Evolutionary conservation across 2,113 vertebrate species (phyloP), one percentile per base, ranked within the genome.

Genomic region (Xenopus borealis): DNA sequence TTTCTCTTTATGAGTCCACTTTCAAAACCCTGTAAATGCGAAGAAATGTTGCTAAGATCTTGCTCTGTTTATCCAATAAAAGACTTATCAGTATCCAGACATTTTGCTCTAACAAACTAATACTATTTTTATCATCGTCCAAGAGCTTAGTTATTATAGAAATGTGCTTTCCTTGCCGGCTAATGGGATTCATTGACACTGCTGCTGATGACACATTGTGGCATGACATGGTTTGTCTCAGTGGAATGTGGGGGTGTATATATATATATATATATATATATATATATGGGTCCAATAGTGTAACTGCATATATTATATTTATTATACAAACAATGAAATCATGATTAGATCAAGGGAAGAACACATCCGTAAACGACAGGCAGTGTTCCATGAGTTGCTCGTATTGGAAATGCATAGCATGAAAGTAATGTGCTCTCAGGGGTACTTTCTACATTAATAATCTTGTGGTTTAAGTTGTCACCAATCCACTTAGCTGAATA

Each of bases 401-500:
- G 46, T 27, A 75, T 75, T 75, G 68, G 65, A 66, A 18, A 68
- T 69, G 20, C 72, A 16, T 61, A 20, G 72, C 72, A 18, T 30
- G 59, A 57, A 53, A 61, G 63, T 75, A 47, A 69, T 75, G 55
- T 75, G 65, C 65, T 75, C 72, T 46, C 65, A 20, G 65, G 72
- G 72, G 65, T 30, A 44, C 46, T 63, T 69, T 63, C 62, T 27
- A 69, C 66, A 69, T 27, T 75, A 75, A 75, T 75, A 69, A 75
- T 69, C 73, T 75, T 69, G 66, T 75, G 73, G 73, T 75, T 69
- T 40, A 63, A 69, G 66, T 69, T 69, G 73, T 75, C 66, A 75
- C 66, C 66, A 69, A 63, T 55, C 58, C 73, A 69, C 73, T 75
- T 75, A 75, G 57, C 46, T 63, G 65, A 75, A 62, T 75, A 62